phyloP scores from a whole-genome alignment of 2,888 invertebrate genomes.

The Ophioninae sp. region DNA sequence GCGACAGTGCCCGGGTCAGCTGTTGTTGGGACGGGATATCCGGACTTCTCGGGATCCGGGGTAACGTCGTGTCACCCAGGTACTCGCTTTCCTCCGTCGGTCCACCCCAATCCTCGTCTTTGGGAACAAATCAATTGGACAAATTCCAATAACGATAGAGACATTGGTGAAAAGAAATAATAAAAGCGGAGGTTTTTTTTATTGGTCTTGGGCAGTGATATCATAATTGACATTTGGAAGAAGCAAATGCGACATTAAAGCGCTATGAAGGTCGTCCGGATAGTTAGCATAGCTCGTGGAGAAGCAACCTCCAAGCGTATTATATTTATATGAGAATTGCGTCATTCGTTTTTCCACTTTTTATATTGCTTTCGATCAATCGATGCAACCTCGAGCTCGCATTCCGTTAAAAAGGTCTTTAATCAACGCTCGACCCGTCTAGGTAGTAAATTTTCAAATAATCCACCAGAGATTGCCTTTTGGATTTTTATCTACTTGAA shows the following conservation, averaged over 20 bases:
- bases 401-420: not conserved
- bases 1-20: slow-evolving; percentile 71
- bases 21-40: slow-evolving; percentile 67
- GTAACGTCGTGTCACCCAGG: slow-evolving; percentile 74
- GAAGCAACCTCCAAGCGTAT: not conserved
- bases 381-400: not conserved
- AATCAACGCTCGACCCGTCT: not conserved
- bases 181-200: slow-evolving; percentile 4
- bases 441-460: too few relatives aligned
- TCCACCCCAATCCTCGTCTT: slow-evolving; percentile 89
- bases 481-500: too few relatives aligned
- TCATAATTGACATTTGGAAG: slow-evolving; percentile 37
- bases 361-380: not conserved
- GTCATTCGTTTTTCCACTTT: slow-evolving; percentile 14
- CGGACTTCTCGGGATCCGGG: slow-evolving; percentile 76
- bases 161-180: not conserved
- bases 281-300: not conserved
- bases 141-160: not conserved
- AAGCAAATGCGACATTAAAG: slow-evolving; percentile 27
- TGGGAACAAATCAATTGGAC: slow-evolving; percentile 56
- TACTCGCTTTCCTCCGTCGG: slow-evolving; percentile 76
- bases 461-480: too few relatives aligned
- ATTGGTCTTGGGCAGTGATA: slow-evolving; percentile 13
- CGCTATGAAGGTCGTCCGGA: slow-evolving; percentile 32
- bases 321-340: slow-evolving; percentile 32